These are phyloP conservation scores for Torymus auratus DNA, from an alignment of 2,888 invertebrate species.

Conservation along the genomic window DNA sequence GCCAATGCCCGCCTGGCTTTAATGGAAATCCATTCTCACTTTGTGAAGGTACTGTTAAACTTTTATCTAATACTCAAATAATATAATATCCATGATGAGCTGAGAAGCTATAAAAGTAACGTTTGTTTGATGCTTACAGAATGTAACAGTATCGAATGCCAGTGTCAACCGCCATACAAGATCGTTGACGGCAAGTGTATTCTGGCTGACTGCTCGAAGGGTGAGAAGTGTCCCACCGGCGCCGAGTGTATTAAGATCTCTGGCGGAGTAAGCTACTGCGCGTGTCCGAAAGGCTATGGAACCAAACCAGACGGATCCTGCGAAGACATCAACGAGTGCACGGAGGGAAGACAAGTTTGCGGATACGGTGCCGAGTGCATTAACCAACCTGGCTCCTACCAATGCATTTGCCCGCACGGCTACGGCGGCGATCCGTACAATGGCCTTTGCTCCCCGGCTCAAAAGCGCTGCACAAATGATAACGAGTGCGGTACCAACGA, in stretches of 20 bases:
- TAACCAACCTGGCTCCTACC: constrained; percentile 87
- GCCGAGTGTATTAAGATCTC: constrained; percentile 94
- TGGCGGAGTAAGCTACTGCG: constrained; percentile 94
- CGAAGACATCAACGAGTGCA: constrained; percentile 90
- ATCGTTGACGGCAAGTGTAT: constrained; percentile 90
- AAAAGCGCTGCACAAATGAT: constrained; percentile 89
- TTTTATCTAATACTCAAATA: constrained; percentile 20
- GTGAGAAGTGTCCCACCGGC: constrained; percentile 89
- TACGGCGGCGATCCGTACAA: constrained; percentile 90
- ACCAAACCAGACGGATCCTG: constrained; percentile 89
- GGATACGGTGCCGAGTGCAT: constrained; percentile 92
- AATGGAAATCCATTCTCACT: constrained; percentile 93
- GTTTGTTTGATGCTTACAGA: constrained; percentile 74
- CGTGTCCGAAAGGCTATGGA: constrained; percentile 91
- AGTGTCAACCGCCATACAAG: constrained; percentile 92
- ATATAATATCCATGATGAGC: too few relatives aligned
- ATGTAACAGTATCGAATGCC: constrained; percentile 89
- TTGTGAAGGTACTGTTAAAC: constrained; percentile 81
- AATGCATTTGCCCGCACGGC: constrained; percentile 89
- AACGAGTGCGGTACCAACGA: constrained; percentile 91
- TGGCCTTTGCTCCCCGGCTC: constrained; percentile 89
- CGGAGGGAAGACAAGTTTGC: constrained; percentile 86
- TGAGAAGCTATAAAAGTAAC: too few relatives aligned
- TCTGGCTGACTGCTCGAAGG: constrained; percentile 88
- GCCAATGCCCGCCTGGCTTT: constrained; percentile 91